phyloP scores from a whole-genome alignment of 2,888 invertebrate genomes.

The Netelia fuscicornis region DNA sequence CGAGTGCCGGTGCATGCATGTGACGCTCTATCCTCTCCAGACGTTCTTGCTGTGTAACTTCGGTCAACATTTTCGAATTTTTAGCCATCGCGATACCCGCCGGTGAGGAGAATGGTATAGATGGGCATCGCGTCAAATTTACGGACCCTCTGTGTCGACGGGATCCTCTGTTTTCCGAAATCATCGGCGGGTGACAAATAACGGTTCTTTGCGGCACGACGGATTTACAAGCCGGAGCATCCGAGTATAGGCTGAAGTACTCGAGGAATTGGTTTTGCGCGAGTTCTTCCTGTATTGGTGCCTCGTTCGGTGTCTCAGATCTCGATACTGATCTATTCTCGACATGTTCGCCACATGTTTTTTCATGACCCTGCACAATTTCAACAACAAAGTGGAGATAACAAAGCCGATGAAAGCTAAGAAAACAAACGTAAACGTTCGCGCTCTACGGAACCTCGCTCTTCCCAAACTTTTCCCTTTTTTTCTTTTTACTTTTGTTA shows the following conservation, averaged over 20 bases:
- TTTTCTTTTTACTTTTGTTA: slow-evolving; percentile 10
- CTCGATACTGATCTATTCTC: slow-evolving; percentile 84
- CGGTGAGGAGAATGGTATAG: slow-evolving; percentile 86
- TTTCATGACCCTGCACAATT: slow-evolving; percentile 85
- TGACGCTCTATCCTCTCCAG: slow-evolving; percentile 86
- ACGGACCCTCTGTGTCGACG: slow-evolving; percentile 84
- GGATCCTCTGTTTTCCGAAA: slow-evolving; percentile 77
- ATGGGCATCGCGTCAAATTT: slow-evolving; percentile 85
- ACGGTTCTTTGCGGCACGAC: background rate
- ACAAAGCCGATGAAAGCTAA: background rate
- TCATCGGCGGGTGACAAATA: slow-evolving; percentile 39
- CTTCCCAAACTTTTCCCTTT: background rate
- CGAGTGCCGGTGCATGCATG: slow-evolving; percentile 84
- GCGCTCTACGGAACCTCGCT: slow-evolving; percentile 1
- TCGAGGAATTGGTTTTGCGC: slow-evolving; percentile 85
- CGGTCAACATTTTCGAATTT: slow-evolving; percentile 84
- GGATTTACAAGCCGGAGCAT: slow-evolving; percentile 55
- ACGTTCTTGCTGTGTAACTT: slow-evolving; percentile 85
- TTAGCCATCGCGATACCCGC: slow-evolving; percentile 85
- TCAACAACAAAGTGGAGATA: slow-evolving; percentile 48
- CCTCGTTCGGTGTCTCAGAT: slow-evolving; percentile 81
- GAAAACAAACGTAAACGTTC: background rate
- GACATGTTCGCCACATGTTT: slow-evolving; percentile 84
- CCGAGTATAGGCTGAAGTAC: slow-evolving; percentile 84
- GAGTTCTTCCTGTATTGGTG: slow-evolving; percentile 72